Evolutionary conservation across 2,888 invertebrate genomes (phyloP).

Genomic region (Scelioninae gen. 1): DNA sequence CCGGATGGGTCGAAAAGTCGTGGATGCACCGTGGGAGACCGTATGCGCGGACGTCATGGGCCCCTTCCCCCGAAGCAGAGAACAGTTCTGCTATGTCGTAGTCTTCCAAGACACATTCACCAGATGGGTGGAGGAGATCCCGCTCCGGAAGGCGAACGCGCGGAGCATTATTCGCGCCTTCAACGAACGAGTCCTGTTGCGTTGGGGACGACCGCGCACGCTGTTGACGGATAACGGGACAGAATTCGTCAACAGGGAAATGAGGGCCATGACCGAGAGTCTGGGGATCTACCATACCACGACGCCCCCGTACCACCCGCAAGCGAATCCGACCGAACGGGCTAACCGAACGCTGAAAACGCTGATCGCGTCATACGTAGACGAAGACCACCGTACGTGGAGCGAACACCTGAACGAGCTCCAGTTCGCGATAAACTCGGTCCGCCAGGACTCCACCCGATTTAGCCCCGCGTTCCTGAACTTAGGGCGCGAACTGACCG

Average conservation of each 20-base stretch:
- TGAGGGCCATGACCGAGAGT: neutral
- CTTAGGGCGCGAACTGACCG: too few relatives aligned
- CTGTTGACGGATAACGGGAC: conserved; percentile 11
- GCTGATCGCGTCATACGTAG: neutral
- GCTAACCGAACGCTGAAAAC: neutral
- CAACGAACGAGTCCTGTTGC: neutral
- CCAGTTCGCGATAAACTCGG: too few relatives aligned
- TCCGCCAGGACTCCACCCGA: too few relatives aligned
- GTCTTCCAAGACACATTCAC: conserved; percentile 26
- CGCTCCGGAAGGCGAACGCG: conserved; percentile 3
- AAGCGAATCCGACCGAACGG: conserved; percentile 19
- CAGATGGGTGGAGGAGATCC: conserved; percentile 24
- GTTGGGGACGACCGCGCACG: neutral
- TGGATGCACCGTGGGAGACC: neutral
- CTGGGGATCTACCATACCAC: neutral
- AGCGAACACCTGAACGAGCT: neutral
- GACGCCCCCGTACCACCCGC: conserved; percentile 3
- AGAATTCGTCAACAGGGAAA: conserved; percentile 3
- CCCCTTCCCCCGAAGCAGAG: conserved; percentile 8
- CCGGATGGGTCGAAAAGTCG: neutral
- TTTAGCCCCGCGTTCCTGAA: too few relatives aligned
- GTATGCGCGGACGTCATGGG: conserved; percentile 23
- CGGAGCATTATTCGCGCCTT: neutral
- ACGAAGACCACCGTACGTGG: conserved; percentile 1
- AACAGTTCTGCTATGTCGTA: neutral